Evolutionary conservation across 2,797 vertebrate genomes (phyloP), one percentile per base, ranked within the genome.

Genomic region (Hybognathus amarus): DNA sequence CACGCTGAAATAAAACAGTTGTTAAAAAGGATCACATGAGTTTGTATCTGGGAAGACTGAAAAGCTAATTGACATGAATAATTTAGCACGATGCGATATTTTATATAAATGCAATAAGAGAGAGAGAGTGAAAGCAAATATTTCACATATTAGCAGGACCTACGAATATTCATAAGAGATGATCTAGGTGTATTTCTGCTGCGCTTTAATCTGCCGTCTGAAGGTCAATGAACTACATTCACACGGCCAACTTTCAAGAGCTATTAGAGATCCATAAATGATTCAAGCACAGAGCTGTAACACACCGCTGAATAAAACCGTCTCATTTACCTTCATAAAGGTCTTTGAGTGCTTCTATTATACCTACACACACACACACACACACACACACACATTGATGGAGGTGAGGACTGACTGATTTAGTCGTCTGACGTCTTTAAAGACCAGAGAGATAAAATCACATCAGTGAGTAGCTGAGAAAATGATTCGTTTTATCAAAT

Each of bases 1-100:
- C 86, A 94, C 91, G 95, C 92, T 93, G 96, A 97, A 98, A 97
- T 96, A 97, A n/a, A 97, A 97, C 96, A 96, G 95, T 96, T 97
- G 96, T 97, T 96, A 95, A 96, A 83, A 94, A 94, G 91, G 94
- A 98, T 98, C 96, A 97, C 94, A 96, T 95, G 94, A 95, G 95
- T 95, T 94, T 93, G 89, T 91, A 94, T 96, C 95, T 95, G 92
- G 92, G 91, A 96, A 98, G 96, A 97, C n/a, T 97, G 95, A 97
- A 96, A 96, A 95, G 94, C 94, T 95, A 94, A 94, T 95, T 94
- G 94, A 94, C 91, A 94, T 96, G 94, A 96, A 95, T 96, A 93
- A 95, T 96, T 94, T 94, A 96, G 94, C 91, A 90, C 92, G 89
- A 94, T 93, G 92, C 92, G 79, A 91, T 93, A 92, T 97, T 94